Evolutionary conservation across 2,888 invertebrate genomes (phyloP), one percentile per base, ranked within the genome.

Genomic region (Lydus trimaculatus): DNA sequence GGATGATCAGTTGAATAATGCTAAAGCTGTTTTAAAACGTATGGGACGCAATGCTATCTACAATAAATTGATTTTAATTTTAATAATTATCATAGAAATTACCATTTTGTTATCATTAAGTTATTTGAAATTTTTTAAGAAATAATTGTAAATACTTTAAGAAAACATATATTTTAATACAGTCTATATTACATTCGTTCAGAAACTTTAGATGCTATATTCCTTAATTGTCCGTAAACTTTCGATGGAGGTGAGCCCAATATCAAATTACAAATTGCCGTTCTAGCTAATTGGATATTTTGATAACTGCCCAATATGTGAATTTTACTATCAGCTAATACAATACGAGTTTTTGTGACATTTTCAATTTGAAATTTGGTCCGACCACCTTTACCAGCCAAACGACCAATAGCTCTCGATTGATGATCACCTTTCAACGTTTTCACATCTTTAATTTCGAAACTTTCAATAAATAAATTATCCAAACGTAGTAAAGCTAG

Each of bases 351-450:
- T 87, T 98, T 98, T 0, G 99, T 99, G 0, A 95, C 96, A 85
- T 99, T 99, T 87, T 99, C 99, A 79, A 99, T 99, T 0, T 98
- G 98, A 82, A 95, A 98, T 84, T 98, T 99, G 0, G 98, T 99
- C 71, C 96, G 90, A 28, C 98, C 98, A 25, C 96, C 96, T 87
- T 99, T 98, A 0, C 99, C 99, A 1, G 99, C 99, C 48, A 99
- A 87, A 67, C 99, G 89, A n/a, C 98, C 99, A 76, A 99, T 95
- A 0, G 99, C 99, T 81, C 99, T 89, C 20, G 97, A 94, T 76
- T 97, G 88, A 84, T 99, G 98, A 84, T 99, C 98, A 2, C 99
- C 98, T 83, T 95, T 94, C 61, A 99, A 85, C 1, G 95, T 95
- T 85, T 98, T 98, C 0, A 99, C 97, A 86, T 99, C 99, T 84